A percentile compares a stretch with the other conserved stretches of the same genome.
These are phyloP conservation scores for Diuraphis noxia DNA, from an alignment of 1,140 invertebrate species.

Conservation along the genomic window DNA sequence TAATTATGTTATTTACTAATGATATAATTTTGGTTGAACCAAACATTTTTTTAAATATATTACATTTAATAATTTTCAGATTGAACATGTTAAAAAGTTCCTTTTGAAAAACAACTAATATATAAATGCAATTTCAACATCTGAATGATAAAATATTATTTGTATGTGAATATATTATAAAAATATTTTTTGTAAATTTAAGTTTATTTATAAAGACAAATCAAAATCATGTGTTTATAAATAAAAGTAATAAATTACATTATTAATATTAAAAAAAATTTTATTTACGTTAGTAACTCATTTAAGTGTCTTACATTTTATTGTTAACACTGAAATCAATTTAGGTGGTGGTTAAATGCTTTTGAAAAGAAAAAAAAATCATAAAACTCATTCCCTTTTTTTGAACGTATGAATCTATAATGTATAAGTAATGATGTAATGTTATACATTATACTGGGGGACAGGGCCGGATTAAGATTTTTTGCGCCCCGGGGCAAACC, in stretches of 20 bases:
- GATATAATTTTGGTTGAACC: not conserved
- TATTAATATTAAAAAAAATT: not conserved
- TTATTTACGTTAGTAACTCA: not conserved
- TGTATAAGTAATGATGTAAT: too few species aligned
- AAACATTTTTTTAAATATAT: not conserved
- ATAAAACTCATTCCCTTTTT: too few species aligned
- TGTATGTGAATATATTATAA: not conserved
- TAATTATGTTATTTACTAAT: not conserved
- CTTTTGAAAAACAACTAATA: not conserved
- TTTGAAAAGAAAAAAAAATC: too few species aligned
- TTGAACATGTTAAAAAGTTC: not conserved
- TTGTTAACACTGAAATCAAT: too few species aligned
- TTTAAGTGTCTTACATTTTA: not conserved
- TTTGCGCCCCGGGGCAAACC: too few species aligned
- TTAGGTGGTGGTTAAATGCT: too few species aligned
- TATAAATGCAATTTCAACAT: not conserved
- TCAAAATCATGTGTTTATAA: not conserved
- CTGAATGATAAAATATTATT: not conserved
- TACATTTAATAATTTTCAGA: conserved; percentile 24
- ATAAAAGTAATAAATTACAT: not conserved
- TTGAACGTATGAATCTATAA: too few species aligned
- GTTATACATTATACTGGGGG: too few species aligned
- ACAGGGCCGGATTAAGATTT: too few species aligned
- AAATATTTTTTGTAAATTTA: not conserved
- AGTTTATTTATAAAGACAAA: not conserved